Evolutionary conservation across 2,113 vertebrate genomes (phyloP), one percentile per base, ranked within the genome.

Genomic region (Oceanodroma tethys): DNA sequence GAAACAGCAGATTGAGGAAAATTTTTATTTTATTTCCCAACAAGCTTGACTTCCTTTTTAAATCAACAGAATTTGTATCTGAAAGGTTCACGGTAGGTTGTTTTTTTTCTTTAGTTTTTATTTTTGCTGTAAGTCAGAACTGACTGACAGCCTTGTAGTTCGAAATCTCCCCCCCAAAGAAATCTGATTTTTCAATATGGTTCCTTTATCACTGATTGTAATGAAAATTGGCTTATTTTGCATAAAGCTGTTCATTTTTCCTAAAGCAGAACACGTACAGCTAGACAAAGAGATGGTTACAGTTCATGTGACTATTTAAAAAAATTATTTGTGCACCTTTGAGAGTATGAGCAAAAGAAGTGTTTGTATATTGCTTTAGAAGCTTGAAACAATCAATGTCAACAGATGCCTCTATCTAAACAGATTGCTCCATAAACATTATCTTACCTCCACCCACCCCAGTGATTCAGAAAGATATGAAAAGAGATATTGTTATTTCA

Each of bases 151-250:
- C 30, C 60, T 42, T 9, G 4, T 16, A 65, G 71, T 16, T 70
- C 72, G 53, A 84, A 87, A 81, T 73, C 67, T 70, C 90, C 13
- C 13, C 13, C 45, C 82, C 13, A 48, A 72, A 73, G 36, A 56
- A 66, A 55, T n/a, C 5, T 30, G 32, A 23, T 38, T 30, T 55
- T 91, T 52, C 13, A 68, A 47, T 30, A 48, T 0, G 0, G 18
- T 76, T 84, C 26, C 18, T 79, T 72, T 76, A 74, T n/a, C 83
- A 72, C 40, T 27, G 52, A 45, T 83, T 90, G 86, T 72, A 89
- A 95, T 50, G 48, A 59, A 90, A 95, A 81, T 68, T 43, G 9
- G 26, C 16, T 88, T 63, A 58, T 55, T 81, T 76, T 38, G 32
- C 36, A 18, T 32, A 74, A 81, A 74, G 50, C 15, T 75, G 10